Conservation (phyloP, 2,888 invertebrate genomes). For the Oscheius sp. region DNA sequence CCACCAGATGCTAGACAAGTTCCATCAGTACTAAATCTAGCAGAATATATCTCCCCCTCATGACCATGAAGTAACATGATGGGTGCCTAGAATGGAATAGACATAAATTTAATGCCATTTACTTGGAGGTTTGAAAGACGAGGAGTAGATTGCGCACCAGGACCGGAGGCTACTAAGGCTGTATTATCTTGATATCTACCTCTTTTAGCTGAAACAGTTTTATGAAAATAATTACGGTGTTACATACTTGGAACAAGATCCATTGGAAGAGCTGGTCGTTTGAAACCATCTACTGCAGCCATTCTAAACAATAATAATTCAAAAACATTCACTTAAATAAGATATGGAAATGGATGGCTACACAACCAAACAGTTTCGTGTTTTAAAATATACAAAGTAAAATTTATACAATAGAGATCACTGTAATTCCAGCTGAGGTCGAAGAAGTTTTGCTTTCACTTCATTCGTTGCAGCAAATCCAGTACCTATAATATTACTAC, state of each 20-base stretch:
- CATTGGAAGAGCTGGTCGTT: constrained; percentile 38
- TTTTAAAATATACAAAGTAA: not conserved
- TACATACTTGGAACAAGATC: constrained; percentile 35
- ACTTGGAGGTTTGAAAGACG: constrained; percentile 39
- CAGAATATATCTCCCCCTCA: constrained; percentile 92
- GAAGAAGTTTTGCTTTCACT: constrained; percentile 66
- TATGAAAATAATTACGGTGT: not conserved
- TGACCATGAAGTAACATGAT: constrained; percentile 83
- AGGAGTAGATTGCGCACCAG: not conserved
- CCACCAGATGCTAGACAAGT: constrained; percentile 92
- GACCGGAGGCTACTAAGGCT: constrained; percentile 24
- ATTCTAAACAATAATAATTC: not conserved
- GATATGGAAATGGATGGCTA: not conserved
- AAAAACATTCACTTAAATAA: too few relatives aligned
- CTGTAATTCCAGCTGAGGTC: constrained; percentile 66
- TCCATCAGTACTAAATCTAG: constrained; percentile 95
- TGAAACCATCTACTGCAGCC: constrained; percentile 39
- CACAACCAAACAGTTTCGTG: constrained; percentile 11
- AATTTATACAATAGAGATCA: constrained; percentile 30
- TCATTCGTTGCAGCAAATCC: constrained; percentile 69
- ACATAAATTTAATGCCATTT: not conserved
- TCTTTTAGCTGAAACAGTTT: constrained; percentile 33
- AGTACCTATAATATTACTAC: constrained; percentile 41
- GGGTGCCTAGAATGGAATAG: constrained; percentile 44
- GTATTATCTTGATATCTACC: constrained; percentile 41